Conservation (phyloP, 2,797 vertebrate species). For the Arrhamphus sclerolepis region DNA sequence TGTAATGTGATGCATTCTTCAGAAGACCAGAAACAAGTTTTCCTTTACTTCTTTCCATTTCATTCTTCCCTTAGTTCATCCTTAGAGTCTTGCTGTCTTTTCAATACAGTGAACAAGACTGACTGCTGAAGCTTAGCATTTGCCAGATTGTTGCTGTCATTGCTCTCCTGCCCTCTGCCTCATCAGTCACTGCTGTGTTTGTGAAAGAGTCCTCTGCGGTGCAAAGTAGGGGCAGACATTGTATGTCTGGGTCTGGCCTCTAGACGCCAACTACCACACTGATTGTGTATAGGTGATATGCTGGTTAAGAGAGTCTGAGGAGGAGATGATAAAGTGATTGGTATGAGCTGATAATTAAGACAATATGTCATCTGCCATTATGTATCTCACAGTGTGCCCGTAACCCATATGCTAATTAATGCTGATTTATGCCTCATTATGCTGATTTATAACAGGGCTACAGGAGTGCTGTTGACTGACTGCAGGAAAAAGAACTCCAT, state of each 20-base stretch:
- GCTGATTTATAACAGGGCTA: conserved; percentile 66
- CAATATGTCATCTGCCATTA: conserved; percentile 67
- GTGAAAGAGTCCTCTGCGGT: conserved; percentile 11
- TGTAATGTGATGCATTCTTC: too few species aligned
- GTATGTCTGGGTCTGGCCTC: too few species aligned
- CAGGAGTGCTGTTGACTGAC: conserved; percentile 49
- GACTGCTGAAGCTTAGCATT: conserved; percentile 22
- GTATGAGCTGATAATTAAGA: conserved; percentile 58
- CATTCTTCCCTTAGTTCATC: background rate
- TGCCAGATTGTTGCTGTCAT: conserved; percentile 33
- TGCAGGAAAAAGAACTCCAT: conserved; percentile 31
- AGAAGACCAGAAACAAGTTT: too few species aligned
- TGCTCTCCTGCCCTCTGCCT: background rate
- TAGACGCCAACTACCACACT: too few species aligned
- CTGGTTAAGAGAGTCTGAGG: conserved; percentile 40
- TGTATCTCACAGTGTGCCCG: conserved; percentile 48
- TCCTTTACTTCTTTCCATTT: background rate
- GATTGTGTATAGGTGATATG: conserved; percentile 32
- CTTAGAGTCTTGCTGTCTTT: background rate
- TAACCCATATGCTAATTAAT: conserved; percentile 72
- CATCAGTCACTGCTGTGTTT: conserved; percentile 17
- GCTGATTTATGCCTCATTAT: conserved; percentile 78
- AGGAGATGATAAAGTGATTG: conserved; percentile 56
- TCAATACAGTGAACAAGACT: conserved; percentile 5
- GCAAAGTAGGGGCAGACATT: too few species aligned